Base-by-base conservation (phyloP, 2,113 vertebrate genomes). In the Nothocercus nigrocapillus region DNA sequence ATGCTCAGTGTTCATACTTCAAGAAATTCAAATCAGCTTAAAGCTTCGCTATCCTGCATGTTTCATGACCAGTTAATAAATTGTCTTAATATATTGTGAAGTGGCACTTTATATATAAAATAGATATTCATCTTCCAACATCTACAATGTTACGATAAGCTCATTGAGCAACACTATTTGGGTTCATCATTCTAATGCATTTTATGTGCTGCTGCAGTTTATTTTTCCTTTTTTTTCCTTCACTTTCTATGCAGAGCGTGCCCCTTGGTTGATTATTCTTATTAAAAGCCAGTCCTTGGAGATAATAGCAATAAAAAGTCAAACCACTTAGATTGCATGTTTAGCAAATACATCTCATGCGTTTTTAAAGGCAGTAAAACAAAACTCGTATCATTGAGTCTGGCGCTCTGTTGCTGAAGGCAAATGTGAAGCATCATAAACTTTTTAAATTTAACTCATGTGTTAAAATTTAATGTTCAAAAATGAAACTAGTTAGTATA, bases 241-340 rank as follows among this genome's bases (percentile, higher is more conserved):
- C 30, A 19, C 7, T 0, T 20, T n/a, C 3, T 63, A 0, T 47
- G 47, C 78, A 7, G 54, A 38, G 0, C 0, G 10, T 68, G 68
- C 85, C 36, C 75, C 56, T 47, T 67, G 72, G 16, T 80, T 47
- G 64, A 40, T 59, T 38, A 40, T 42, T 70, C 19, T 53, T 49
- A 4, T 84, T 63, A 30, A 86, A 63, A 81, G 45, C 61, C 54
- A 42, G 28, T 36, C 11, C 80, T 69, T 16, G 56, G 45, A 72
- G 59, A 40, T 38, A 32, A 4, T n/a, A 21, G 36, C 87, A 21
- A 13, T 64, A 58, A 49, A 34, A 67, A 87, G 6, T 10, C 7
- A 11, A 1, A 27, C 28, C 38, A 1, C 62, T 86, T 36, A 42
- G 44, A 12, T 1, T 24, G 56, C 54, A 19, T 14, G 67, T 56